phyloP scores from a whole-genome alignment of 2,113 vertebrate species.

The Eulemur rufifrons region DNA sequence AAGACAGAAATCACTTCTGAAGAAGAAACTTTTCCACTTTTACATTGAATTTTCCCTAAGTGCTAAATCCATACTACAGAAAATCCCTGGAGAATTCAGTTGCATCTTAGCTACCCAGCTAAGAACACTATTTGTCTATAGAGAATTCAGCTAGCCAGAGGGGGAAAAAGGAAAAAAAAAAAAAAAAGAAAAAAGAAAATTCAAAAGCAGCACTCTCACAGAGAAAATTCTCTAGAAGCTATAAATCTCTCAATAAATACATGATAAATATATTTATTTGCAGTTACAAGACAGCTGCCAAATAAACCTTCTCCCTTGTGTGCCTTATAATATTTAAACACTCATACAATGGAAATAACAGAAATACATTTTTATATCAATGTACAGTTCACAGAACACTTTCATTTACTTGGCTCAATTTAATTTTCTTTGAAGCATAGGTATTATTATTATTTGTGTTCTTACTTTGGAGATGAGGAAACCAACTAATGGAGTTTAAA shows the following conservation, averaged over 20 bases:
- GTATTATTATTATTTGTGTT: neutral
- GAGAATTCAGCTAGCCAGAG: slow-evolving; percentile 25
- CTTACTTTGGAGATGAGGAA: neutral
- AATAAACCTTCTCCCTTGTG: slow-evolving; percentile 15
- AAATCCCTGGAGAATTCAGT: slow-evolving; percentile 15
- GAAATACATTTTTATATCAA: slow-evolving; percentile 23
- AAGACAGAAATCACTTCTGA: neutral
- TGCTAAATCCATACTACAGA: neutral
- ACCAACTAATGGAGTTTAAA: neutral
- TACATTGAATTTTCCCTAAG: neutral
- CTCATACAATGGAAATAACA: slow-evolving; percentile 6
- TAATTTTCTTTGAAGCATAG: neutral
- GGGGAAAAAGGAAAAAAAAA: neutral
- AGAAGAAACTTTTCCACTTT: neutral
- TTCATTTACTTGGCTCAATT: slow-evolving; percentile 30
- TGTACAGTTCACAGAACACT: neutral
- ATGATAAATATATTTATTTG: slow-evolving; percentile 49
- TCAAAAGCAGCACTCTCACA: neutral
- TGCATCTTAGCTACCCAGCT: neutral
- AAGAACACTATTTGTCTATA: slow-evolving; percentile 32
- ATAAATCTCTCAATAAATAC: slow-evolving; percentile 51
- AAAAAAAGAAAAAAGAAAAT: neutral
- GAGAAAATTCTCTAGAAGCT: slow-evolving; percentile 15
- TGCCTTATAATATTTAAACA: slow-evolving; percentile 1
- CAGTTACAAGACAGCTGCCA: slow-evolving; percentile 46